Base-by-base conservation (phyloP, 1,140 invertebrate species). In the Halictus rubicundus region DNA sequence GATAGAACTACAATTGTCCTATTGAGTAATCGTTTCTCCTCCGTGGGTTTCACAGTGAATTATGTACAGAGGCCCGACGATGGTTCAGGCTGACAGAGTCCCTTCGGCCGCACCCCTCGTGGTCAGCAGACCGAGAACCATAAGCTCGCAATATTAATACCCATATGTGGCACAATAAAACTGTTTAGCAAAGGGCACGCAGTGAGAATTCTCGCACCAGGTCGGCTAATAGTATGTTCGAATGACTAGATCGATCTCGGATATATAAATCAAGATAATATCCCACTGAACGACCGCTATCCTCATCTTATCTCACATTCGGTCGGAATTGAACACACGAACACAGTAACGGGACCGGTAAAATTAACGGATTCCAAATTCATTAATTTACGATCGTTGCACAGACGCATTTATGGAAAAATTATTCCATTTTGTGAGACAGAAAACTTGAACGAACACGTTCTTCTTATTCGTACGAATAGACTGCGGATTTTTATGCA, bases 211-310 rank as follows among this genome's bases (percentile, higher is more conserved):
- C 74, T 87, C 74, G 71, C 89, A 91, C 85, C 86, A 78, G 88
- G 84, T 80, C 78, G 72, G 54, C 78, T 84, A 85, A 85, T 84
- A 78, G 59, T 54, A 81, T 65, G n/a, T 73, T 61, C 68, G 59
- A 49, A 64, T 77, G 54, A 60, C 25, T 75, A 63, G 61, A 12
- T 75, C 57, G 42, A 71, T 72, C 39, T 46, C 59, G 25, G 46
- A 74, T 68, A 91, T 91, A 90, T 91, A 90, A 89, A 91, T 91
- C 90, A 91, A 89, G 87, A 89, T 90, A 87, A 86, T 85, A 73
- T 73, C 80, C 74, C 39, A 54, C 49, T 59, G 68, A 73, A 78
- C 32, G n/a, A 25, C 25, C 19, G 42, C 19, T 27, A 27, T 27
- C 25, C 25, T 3, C 59, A 3, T 16, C 14, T 61, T 4, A 61